These are phyloP conservation scores for Asteroscopus sphinx DNA, from an alignment of 2,888 invertebrate species.

Conservation along the genomic window DNA sequence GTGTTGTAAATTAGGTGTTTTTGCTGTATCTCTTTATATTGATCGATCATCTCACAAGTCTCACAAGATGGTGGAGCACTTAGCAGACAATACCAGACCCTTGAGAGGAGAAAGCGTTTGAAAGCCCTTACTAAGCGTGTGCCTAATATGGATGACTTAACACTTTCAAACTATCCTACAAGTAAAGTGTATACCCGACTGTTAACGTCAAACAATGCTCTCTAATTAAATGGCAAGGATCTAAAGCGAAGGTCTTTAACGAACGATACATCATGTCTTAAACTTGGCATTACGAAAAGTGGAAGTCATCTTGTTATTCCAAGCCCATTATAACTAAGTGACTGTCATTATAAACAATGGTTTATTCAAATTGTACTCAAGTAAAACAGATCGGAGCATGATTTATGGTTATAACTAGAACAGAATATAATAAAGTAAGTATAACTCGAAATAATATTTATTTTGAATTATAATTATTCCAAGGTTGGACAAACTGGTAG, in stretches of 20 bases:
- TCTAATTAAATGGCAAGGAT: slow-evolving; percentile 72
- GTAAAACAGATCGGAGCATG: slow-evolving; percentile 15
- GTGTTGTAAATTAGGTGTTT: not conserved
- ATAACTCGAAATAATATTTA: slow-evolving; percentile 2
- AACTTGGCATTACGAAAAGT: slow-evolving; percentile 65
- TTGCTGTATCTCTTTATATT: slow-evolving; percentile 4
- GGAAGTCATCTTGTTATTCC: slow-evolving; percentile 64
- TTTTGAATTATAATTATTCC: not conserved
- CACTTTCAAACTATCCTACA: slow-evolving; percentile 44
- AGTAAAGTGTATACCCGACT: slow-evolving; percentile 17
- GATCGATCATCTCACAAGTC: slow-evolving; percentile 32
- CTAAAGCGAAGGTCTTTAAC: slow-evolving; percentile 63
- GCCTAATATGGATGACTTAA: slow-evolving; percentile 49
- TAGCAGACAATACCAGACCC: slow-evolving; percentile 37
- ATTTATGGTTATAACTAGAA: slow-evolving; percentile 30
- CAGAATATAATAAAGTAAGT: slow-evolving; percentile 2
- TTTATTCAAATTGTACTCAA: slow-evolving; percentile 37
- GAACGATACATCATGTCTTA: slow-evolving; percentile 64
- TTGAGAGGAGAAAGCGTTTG: slow-evolving; percentile 45
- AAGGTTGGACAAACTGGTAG: slow-evolving; percentile 1
- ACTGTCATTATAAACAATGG: slow-evolving; percentile 48
- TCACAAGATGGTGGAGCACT: slow-evolving; percentile 36
- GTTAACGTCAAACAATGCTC: slow-evolving; percentile 70
- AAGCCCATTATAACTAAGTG: slow-evolving; percentile 47
- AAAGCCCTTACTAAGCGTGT: slow-evolving; percentile 38